These are phyloP conservation scores for Champsocephalus gunnari DNA, from an alignment of 2,797 vertebrate genomes.

Conservation along the genomic window DNA sequence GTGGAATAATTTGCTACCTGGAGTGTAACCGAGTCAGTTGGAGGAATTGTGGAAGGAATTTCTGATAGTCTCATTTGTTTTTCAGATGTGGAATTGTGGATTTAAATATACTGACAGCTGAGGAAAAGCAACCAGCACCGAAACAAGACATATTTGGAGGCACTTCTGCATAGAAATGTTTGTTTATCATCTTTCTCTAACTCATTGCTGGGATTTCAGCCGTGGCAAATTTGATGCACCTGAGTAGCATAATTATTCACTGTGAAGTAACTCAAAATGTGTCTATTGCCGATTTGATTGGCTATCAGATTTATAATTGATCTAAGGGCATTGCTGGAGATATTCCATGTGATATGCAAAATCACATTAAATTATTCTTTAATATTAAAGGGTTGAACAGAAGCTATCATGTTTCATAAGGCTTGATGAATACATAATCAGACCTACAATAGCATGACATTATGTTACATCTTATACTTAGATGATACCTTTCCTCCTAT, in stretches of 20 bases:
- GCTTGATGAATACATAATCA: not conserved
- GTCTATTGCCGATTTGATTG: slow-evolving; percentile 12
- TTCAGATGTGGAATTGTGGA: slow-evolving; percentile 11
- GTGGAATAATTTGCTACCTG: slow-evolving; percentile 32
- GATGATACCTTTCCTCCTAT: not conserved
- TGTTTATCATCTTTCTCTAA: not conserved
- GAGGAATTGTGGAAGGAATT: slow-evolving; percentile 29
- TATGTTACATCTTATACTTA: no score
- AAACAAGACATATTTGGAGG: slow-evolving; percentile 13
- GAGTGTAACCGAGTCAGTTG: slow-evolving; percentile 30
- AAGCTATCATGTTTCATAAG: not conserved
- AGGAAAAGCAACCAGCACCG: slow-evolving; percentile 19
- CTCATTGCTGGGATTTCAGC: slow-evolving; percentile 10
- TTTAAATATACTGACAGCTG: slow-evolving; percentile 25
- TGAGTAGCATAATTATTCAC: slow-evolving; percentile 20
- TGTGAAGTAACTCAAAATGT: slow-evolving; percentile 22
- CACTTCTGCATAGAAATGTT: not conserved
- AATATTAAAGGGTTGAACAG: not conserved
- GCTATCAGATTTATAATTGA: slow-evolving; percentile 4
- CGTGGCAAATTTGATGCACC: slow-evolving; percentile 18
- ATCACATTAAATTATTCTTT: not conserved
- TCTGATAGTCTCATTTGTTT: slow-evolving; percentile 35
- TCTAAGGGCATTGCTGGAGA: slow-evolving; percentile 1
- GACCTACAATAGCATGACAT: not conserved
- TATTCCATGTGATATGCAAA: not conserved